Evolutionary conservation across 2,888 invertebrate genomes (phyloP).

Genomic region (Parnassius smintheus): DNA sequence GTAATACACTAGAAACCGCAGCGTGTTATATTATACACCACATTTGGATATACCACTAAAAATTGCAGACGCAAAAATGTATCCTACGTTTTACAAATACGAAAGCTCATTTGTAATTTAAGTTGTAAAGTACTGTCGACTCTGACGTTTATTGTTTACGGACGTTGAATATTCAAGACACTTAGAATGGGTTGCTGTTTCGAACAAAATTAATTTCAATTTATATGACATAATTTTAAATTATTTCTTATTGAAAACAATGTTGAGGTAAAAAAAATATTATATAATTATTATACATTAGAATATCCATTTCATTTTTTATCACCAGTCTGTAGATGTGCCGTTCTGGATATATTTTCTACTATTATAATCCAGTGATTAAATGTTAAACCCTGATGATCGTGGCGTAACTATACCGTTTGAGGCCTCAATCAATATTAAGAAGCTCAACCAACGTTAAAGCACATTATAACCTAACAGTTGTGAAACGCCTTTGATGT

Average conservation of each 20-base stretch:
- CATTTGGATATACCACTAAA: neutral
- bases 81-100: conserved; percentile 12
- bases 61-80: conserved; percentile 2
- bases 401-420: too few relatives aligned
- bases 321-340: too few relatives aligned
- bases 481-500: too few relatives aligned
- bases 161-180: conserved; percentile 15
- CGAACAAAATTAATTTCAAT: conserved; percentile 4
- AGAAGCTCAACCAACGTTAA: too few relatives aligned
- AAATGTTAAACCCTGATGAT: too few relatives aligned
- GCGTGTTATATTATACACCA: neutral
- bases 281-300: too few relatives aligned
- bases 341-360: too few relatives aligned
- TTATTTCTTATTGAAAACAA: neutral
- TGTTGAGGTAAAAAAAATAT: neutral
- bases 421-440: too few relatives aligned
- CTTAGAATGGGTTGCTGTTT: conserved; percentile 10
- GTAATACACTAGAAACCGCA: too few relatives aligned
- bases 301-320: too few relatives aligned
- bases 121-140: conserved; percentile 20
- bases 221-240: conserved; percentile 13
- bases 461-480: too few relatives aligned
- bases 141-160: conserved; percentile 24
- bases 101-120: conserved; percentile 18
- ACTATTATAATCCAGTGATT: too few relatives aligned